Evolutionary conservation across 2,113 vertebrate genomes (phyloP), one percentile per base, ranked within the genome.

Genomic region (Osmerus eperlanus): DNA sequence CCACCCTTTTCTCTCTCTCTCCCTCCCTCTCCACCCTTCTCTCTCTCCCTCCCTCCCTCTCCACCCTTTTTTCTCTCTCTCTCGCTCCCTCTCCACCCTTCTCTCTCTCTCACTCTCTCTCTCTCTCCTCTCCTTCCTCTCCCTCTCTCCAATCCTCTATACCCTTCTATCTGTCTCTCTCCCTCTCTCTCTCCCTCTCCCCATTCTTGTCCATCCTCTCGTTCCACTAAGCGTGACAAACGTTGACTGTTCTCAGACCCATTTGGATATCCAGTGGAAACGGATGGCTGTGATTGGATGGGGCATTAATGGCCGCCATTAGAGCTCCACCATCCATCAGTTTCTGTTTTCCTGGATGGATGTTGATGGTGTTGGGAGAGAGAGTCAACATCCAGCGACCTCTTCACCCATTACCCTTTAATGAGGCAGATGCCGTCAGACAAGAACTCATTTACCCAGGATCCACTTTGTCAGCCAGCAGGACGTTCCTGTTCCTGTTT

Each of bases 341-440:
- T 78, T 78, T 78, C 70, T 78, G 78, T 83, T 86, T 83, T 80
- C 77, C 75, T 79, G 77, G 84, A 86, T 83, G 77, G 85, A 86
- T 83, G 82, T 15, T 56, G 54, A 56, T 56, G 61, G 78, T 83
- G 78, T 82, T 83, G 69, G 23, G 68, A 78, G 75, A 51, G 67
- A 65, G 65, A 79, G 74, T 74, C n/a, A 41, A 41, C 36, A 41
- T 41, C 23, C 25, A 67, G 81, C 79, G 72, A 80, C 80, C 78
- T 79, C 71, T 75, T 59, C 68, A 64, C 60, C 78, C 85, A 80
- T 83, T 83, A 81, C 76, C 77, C 72, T 67, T 41, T 84, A 86
- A 86, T 80, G 85, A 83, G 79, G 71, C 36, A 81, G 72, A 72
- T 78, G 75, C 77, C 74, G 76, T 69, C 75, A 80, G 72, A 79